These are phyloP conservation scores for Phalacrocorax pelagicus DNA, from an alignment of 2,113 vertebrate genomes.

Conservation along the genomic window DNA sequence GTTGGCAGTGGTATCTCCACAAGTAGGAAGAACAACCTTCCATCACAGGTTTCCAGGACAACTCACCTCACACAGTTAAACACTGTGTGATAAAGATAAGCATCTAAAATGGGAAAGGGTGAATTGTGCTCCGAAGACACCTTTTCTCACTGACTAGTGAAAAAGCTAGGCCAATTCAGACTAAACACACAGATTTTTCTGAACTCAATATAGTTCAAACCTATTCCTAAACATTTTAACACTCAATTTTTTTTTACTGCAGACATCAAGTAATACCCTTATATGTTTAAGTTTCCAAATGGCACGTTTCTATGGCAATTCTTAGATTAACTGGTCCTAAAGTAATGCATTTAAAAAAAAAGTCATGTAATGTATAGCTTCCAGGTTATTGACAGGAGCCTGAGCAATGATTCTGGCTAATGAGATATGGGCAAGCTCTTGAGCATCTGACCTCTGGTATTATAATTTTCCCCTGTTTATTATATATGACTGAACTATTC, in stretches of 20 bases:
- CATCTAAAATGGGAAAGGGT: not conserved
- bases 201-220: not conserved
- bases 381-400: not conserved
- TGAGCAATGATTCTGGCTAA: not conserved
- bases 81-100: not conserved
- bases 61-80: not conserved
- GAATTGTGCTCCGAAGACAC: not conserved
- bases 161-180: not conserved
- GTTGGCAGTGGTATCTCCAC: not conserved
- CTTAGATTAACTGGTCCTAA: not conserved
- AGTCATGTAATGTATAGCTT: not conserved
- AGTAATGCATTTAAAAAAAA: not conserved
- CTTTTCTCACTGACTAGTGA: not conserved
- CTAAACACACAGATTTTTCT: not conserved
- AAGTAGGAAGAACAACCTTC: not conserved
- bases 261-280: not conserved
- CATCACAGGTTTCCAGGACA: not conserved
- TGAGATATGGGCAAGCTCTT: not conserved
- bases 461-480: not conserved
- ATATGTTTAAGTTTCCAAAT: not conserved
- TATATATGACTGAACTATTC: not conserved
- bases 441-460: not conserved
- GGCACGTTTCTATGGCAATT: slow-evolving; percentile 2
- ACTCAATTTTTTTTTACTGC: not conserved
- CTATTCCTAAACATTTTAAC: not conserved